Evolutionary conservation across 2,113 vertebrate species (phyloP).

Genomic region (Callaeas wilsoni): DNA sequence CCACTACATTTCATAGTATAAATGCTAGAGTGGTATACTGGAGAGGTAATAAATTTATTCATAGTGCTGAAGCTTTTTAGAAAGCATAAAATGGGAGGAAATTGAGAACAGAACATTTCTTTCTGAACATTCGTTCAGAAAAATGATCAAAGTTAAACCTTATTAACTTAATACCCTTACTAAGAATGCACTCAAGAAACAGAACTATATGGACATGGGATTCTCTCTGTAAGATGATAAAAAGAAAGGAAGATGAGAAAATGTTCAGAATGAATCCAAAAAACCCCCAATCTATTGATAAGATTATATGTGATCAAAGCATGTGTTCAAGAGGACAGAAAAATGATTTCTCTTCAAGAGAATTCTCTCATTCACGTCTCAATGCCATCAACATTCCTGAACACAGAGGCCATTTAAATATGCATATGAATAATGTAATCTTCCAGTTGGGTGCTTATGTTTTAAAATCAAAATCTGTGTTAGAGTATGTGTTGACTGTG

Average conservation of each 20-base stretch:
- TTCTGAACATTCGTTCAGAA: slow-evolving; percentile 26
- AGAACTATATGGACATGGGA: background rate
- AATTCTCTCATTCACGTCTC: background rate
- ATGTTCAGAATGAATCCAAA: background rate
- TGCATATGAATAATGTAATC: background rate
- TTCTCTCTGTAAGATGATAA: background rate
- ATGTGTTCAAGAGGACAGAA: background rate
- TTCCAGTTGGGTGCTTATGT: background rate
- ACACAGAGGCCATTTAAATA: background rate
- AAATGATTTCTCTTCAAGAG: background rate
- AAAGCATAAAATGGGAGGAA: slow-evolving; percentile 10
- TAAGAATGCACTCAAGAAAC: background rate
- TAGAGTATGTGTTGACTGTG: background rate
- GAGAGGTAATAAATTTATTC: slow-evolving; percentile 19
- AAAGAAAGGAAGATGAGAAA: background rate
- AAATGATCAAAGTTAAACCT: slow-evolving; percentile 42
- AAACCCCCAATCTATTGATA: background rate
- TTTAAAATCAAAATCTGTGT: slow-evolving; percentile 2
- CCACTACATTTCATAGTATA: background rate
- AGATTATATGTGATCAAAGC: background rate
- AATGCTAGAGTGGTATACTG: background rate
- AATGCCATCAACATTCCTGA: background rate
- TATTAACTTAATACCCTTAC: slow-evolving; percentile 19
- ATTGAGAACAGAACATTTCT: background rate
- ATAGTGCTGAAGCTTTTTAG: background rate